Evolutionary conservation across 2,888 invertebrate species (phyloP).

Genomic region (Hypsopygia costalis): DNA sequence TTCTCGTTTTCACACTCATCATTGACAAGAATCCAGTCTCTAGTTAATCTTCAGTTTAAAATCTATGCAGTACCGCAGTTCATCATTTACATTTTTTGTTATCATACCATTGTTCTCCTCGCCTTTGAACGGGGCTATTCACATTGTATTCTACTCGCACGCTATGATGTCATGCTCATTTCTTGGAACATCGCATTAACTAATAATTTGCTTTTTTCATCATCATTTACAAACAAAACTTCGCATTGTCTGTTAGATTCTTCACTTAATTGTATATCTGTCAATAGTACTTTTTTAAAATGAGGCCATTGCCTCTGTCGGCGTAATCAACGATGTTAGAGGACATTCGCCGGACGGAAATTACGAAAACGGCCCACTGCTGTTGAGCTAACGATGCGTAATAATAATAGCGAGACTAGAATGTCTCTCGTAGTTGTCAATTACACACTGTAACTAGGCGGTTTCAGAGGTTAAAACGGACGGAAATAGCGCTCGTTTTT

Average conservation of each 20-base stretch:
- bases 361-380: constrained; percentile 36
- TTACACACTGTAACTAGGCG: constrained; percentile 10
- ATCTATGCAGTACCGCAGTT: constrained; percentile 12
- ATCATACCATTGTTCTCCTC: constrained; percentile 47
- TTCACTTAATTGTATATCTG: constrained; percentile 50
- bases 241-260: constrained; percentile 33
- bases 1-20: constrained; percentile 4
- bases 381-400: constrained; percentile 22
- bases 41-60: constrained; percentile 5
- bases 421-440: constrained; percentile 12
- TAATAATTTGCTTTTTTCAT: constrained; percentile 36
- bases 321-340: constrained; percentile 30
- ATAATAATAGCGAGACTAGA: constrained; percentile 17
- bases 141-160: constrained; percentile 47
- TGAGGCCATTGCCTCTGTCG: constrained; percentile 45
- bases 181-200: constrained; percentile 36
- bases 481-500: constrained; percentile 22
- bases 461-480: constrained; percentile 26
- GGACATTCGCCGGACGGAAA: constrained; percentile 39
- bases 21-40: constrained; percentile 5
- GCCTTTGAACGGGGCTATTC: constrained; percentile 45
- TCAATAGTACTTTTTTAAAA: constrained; percentile 34
- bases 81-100: constrained; percentile 30
- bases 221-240: constrained; percentile 28
- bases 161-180: constrained; percentile 50